Base-by-base conservation (phyloP, 2,797 vertebrate species). In the Acropternis orthonyx region DNA sequence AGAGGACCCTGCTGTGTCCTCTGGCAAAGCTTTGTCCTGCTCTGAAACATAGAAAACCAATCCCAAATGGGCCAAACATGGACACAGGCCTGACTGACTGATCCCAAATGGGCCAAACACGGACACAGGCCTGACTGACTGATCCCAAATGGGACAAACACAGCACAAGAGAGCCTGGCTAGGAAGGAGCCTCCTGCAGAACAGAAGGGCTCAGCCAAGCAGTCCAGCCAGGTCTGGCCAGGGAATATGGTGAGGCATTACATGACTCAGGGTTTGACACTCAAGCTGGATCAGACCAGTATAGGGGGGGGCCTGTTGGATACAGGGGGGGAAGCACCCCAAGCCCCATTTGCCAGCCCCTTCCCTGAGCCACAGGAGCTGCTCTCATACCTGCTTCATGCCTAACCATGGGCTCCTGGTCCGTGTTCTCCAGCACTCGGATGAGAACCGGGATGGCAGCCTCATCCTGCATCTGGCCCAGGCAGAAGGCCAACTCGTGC, bases 401-500 rank as follows among this genome's bases (percentile, higher is more conserved):
- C 32, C 99, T 97, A 90, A 99, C 99, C 99, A 99, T 99, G 13
- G 99, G 98, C 72, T 99, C 99, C 97, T 99, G 99, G 21, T 18
- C 11, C 2, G 93, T 51, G 85, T 99, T 99, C 73, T 95, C 96
- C 59, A 99, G 98, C 23, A 99, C 98, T 0, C 30, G 83, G 16
- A 86, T 91, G 46, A 99, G 97, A 28, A 97, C 56, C 0, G 99
- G 98, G 78, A 99, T 98, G 67, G 99, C 99, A 0, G 86, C 92
- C 8, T 89, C 61, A 7, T 99, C 99, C 94, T 98, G 98, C 99
- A 99, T 99, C 97, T 99, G 99, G 16, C 99, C 99, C 82, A 99
- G 97, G 95, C 99, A 99, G 94, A 98, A 99, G 2, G 99, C 99
- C 91, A 99, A 96, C 94, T 99, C 99, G 0, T 99, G 99, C 82